A percentile compares a stretch with the other conserved stretches of the same genome.
phyloP scores from a whole-genome alignment of 2,797 vertebrate genomes.

The Lepidocolaptes lacrymiger region DNA sequence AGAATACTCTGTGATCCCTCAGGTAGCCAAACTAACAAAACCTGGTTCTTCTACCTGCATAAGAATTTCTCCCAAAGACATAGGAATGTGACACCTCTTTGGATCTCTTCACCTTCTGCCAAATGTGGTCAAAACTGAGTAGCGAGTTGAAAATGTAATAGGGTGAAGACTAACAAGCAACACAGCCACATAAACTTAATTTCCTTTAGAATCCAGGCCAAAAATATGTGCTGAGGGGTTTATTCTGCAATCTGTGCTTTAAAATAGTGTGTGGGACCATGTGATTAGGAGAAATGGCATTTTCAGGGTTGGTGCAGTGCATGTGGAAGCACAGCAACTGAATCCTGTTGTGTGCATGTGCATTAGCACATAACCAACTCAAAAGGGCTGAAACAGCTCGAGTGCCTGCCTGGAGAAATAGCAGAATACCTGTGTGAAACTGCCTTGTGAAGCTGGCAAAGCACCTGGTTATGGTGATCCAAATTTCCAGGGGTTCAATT shows the following conservation, averaged over 20 bases:
- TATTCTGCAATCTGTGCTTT: not conserved
- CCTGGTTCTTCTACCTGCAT: not conserved
- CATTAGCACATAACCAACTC: not conserved
- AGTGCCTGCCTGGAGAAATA: not conserved
- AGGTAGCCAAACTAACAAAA: not conserved
- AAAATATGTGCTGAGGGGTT: not conserved
- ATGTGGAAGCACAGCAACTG: not conserved
- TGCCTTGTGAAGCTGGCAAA: not conserved
- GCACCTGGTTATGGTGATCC: not conserved
- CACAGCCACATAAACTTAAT: not conserved
- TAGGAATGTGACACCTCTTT: not conserved
- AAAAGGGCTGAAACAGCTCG: not conserved
- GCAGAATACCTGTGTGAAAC: not conserved
- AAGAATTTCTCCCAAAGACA: not conserved
- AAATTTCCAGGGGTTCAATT: not conserved
- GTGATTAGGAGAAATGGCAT: conserved; percentile 1
- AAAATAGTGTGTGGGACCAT: not conserved
- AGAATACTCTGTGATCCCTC: not conserved
- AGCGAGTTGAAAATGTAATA: not conserved
- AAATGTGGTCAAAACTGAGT: not conserved
- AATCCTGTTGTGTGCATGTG: not conserved
- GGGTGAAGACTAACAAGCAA: not conserved
- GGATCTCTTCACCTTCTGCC: not conserved
- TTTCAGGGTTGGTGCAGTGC: not conserved
- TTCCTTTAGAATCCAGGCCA: conserved; percentile 3